Evolutionary conservation across 2,888 invertebrate genomes (phyloP), one percentile per base, ranked within the genome.

Genomic region (Empis livida): DNA sequence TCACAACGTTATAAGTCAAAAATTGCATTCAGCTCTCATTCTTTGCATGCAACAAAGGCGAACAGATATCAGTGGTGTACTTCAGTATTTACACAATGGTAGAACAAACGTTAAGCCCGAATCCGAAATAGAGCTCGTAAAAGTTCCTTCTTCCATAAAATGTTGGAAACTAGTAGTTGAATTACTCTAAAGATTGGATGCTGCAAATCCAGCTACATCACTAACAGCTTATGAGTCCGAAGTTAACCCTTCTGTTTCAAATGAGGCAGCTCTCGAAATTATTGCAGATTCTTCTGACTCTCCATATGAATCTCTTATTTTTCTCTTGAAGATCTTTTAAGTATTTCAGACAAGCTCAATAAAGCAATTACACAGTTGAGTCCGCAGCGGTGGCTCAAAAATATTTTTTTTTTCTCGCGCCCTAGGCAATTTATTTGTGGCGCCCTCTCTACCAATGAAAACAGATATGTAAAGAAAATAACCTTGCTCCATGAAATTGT

Each of bases 261-360:
- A 40, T 37, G 40, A 45, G 45, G 40, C 9, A 31, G 30, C 32
- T 41, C 20, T 17, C 32, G 40, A 40, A 45, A 45, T 45, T 40
- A 32, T 39, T 31, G 16, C 39, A 15, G 16, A 39, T 39, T 37
- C 31, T 31, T 37, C 31, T 31, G 17, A 40, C 17, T 31, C 40
- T 17, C 20, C 32, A 40, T 31, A 30, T 39, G 42, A 43, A 43
- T 15, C 43, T 11, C 11, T 32, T n/a, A n/a, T n/a, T n/a, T n/a
- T n/a, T n/a, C n/a, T n/a, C n/a, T n/a, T n/a, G n/a, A n/a, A n/a
- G n/a, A n/a, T n/a, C n/a, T n/a, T n/a, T n/a, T n/a, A n/a, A n/a
- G n/a, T n/a, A n/a, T n/a, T n/a, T n/a, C n/a, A n/a, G n/a, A n/a
- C n/a, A n/a, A n/a, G n/a, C n/a, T n/a, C n/a, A n/a, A n/a, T n/a